Conservation (phyloP, 2,797 vertebrate genomes). For the Botia kubotai region DNA sequence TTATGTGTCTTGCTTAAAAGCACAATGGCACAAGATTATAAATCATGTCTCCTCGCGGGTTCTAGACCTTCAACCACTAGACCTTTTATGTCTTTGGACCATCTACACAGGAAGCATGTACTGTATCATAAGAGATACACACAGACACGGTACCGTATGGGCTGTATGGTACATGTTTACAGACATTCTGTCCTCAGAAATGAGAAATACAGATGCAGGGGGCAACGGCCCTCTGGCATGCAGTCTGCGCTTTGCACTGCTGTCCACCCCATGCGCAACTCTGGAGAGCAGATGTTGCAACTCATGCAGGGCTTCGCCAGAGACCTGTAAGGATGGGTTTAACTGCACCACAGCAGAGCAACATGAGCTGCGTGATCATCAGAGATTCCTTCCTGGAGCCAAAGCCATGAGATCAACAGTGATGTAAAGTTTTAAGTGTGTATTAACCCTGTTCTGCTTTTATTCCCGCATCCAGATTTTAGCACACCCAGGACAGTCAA, state of each 20-base stretch:
- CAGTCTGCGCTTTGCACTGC: conserved; percentile 12
- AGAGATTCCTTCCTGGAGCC: conserved; percentile 23
- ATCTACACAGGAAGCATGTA: no score
- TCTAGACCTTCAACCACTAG: background rate
- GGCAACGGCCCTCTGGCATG: conserved; percentile 50
- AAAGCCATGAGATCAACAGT: conserved; percentile 48
- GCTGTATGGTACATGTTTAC: conserved; percentile 47
- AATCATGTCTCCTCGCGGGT: no score
- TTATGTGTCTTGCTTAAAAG: no score
- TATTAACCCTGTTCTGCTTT: conserved; percentile 33
- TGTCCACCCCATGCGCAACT: conserved; percentile 13
- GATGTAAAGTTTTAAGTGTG: conserved; percentile 45
- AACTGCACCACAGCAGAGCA: conserved; percentile 25
- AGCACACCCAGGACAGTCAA: conserved; percentile 22
- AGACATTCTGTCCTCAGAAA: conserved; percentile 38
- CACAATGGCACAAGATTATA: no score
- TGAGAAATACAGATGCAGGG: conserved; percentile 55
- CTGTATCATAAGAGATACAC: background rate
- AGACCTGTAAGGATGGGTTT: conserved; percentile 52
- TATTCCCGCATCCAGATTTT: conserved; percentile 18
- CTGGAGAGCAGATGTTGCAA: conserved; percentile 47
- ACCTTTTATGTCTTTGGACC: no score
- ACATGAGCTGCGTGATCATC: conserved; percentile 29
- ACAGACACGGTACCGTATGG: conserved; percentile 7
- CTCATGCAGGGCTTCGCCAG: background rate